phyloP scores from a whole-genome alignment of 2,113 vertebrate species.

The Rhinogobius similis region DNA sequence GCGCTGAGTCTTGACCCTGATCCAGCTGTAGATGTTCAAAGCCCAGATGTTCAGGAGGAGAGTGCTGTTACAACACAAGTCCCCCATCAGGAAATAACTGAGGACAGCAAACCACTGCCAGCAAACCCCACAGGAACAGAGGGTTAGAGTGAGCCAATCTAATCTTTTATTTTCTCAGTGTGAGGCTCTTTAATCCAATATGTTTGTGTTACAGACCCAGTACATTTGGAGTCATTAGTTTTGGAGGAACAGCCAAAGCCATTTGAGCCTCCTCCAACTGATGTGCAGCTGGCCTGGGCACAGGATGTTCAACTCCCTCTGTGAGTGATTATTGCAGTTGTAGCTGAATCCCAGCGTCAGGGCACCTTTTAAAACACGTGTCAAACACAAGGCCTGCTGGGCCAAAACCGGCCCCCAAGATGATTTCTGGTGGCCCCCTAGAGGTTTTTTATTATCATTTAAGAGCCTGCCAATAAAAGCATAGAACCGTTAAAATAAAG shows the following conservation, averaged over 20 bases:
- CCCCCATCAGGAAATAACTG: slow-evolving; percentile 25
- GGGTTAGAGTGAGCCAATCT: slow-evolving; percentile 46
- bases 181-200: not conserved
- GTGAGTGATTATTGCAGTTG: slow-evolving; percentile 42
- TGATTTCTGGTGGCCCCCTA: too few relatives aligned
- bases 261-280: slow-evolving; percentile 46
- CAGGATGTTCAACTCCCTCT: slow-evolving; percentile 56
- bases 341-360: not conserved
- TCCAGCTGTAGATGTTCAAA: slow-evolving; percentile 19
- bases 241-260: slow-evolving; percentile 75
- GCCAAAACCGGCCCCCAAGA: too few relatives aligned
- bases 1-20: slow-evolving; percentile 1
- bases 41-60: slow-evolving; percentile 47
- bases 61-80: slow-evolving; percentile 18
- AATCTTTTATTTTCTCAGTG: slow-evolving; percentile 6
- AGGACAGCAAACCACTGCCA: slow-evolving; percentile 6
- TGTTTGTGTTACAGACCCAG: slow-evolving; percentile 72
- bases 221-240: slow-evolving; percentile 85
- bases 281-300: slow-evolving; percentile 82
- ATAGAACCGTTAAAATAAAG: too few relatives aligned
- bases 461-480: too few relatives aligned
- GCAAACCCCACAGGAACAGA: slow-evolving; percentile 32
- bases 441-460: too few relatives aligned
- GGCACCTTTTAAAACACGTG: not conserved
- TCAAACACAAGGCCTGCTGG: too few relatives aligned